phyloP scores from a whole-genome alignment of 53 echinoderm and acorn worm species.

The Echinarachnius parma region DNA sequence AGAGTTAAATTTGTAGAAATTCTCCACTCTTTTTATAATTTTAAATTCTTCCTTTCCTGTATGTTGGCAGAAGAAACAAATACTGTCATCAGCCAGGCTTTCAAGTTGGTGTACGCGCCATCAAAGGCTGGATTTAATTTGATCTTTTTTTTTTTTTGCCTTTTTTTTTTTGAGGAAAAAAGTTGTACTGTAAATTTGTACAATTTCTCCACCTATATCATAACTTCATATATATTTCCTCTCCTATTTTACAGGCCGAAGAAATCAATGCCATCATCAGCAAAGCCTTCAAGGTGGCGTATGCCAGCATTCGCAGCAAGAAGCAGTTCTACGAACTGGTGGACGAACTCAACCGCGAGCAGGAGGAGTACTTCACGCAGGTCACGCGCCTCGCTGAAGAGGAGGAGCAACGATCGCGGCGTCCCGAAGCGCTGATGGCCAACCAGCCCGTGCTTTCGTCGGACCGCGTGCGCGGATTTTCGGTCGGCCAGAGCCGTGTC shows the following conservation, averaged over 20 bases:
- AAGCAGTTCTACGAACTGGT: constrained; percentile 88
- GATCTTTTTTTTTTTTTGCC: neutral
- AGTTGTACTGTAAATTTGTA: neutral
- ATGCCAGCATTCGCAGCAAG: constrained; percentile 92
- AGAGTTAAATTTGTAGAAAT: no score
- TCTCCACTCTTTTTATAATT: no score
- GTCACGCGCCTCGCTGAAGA: constrained; percentile 61
- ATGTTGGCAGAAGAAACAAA: neutral
- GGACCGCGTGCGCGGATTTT: constrained; percentile 66
- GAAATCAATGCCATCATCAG: constrained; percentile 94
- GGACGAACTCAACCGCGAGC: constrained; percentile 85
- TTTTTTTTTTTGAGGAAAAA: neutral
- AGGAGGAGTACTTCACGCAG: constrained; percentile 85
- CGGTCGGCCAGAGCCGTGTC: constrained; percentile 74
- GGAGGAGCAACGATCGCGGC: constrained; percentile 38
- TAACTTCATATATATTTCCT: neutral
- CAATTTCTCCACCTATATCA: neutral
- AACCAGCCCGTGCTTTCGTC: constrained; percentile 62
- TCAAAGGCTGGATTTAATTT: no score
- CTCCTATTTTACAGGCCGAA: constrained; percentile 58
- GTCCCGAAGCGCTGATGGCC: constrained; percentile 55
- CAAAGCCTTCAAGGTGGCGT: constrained; percentile 98
- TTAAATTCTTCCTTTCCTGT: neutral
- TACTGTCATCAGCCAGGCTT: neutral
- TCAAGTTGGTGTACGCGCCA: no score